Evolutionary conservation across 2,113 vertebrate genomes (phyloP).

Genomic region (Myanophis thanlyinensis): DNA sequence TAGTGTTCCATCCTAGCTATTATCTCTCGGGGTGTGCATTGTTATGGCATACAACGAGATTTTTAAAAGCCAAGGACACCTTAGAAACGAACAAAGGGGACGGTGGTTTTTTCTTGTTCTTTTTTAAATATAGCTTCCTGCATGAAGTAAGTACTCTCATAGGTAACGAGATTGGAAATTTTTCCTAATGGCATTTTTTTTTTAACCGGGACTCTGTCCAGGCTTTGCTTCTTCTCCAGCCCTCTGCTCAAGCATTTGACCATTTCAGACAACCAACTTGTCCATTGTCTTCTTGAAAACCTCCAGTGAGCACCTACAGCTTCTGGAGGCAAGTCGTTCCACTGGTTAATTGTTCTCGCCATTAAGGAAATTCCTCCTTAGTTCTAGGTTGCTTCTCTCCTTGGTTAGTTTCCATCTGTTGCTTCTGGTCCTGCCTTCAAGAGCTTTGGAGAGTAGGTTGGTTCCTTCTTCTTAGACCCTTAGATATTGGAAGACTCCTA

Average conservation of each 20-base stretch:
- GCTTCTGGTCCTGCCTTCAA: background rate
- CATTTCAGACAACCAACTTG: too few relatives aligned
- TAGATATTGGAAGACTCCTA: too few relatives aligned
- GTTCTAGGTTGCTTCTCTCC: background rate
- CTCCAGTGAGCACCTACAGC: too few relatives aligned
- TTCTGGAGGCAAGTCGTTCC: too few relatives aligned
- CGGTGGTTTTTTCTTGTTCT: background rate
- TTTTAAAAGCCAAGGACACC: background rate
- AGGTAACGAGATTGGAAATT: background rate
- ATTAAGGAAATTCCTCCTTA: background rate
- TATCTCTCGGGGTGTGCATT: background rate
- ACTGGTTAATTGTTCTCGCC: too few relatives aligned
- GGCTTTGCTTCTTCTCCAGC: background rate
- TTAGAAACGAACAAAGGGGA: background rate
- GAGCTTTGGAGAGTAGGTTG: background rate
- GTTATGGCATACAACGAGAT: background rate
- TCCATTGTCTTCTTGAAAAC: too few relatives aligned
- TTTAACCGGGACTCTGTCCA: background rate
- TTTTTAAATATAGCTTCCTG: background rate
- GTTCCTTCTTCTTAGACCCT: background rate
- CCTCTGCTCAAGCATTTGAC: too few relatives aligned
- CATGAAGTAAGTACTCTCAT: background rate
- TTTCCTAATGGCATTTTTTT: background rate
- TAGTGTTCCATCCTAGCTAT: conserved; percentile 11
- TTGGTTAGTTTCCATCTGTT: background rate